phyloP scores from a whole-genome alignment of 2,797 vertebrate species.

The Aulostomus chinensis region DNA sequence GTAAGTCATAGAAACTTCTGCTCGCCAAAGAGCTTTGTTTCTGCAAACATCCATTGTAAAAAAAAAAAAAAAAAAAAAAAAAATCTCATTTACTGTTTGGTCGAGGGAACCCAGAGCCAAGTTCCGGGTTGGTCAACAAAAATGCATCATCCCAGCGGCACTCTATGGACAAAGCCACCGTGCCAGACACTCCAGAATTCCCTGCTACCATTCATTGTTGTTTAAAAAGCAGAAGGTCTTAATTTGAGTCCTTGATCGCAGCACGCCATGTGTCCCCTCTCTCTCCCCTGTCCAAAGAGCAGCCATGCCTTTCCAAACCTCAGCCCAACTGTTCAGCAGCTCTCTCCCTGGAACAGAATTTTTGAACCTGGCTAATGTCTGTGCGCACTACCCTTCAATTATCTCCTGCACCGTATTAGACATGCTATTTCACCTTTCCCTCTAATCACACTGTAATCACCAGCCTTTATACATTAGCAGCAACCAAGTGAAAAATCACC shows the following conservation, averaged over 20 bases:
- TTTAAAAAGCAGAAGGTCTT: conserved; percentile 44
- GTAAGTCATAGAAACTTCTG: too few species aligned
- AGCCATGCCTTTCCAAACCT: conserved; percentile 52
- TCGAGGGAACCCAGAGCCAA: too few species aligned
- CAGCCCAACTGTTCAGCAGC: conserved; percentile 34
- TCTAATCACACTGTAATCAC: conserved; percentile 75
- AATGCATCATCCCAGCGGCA: too few species aligned
- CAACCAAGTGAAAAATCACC: conserved; percentile 79
- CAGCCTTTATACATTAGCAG: conserved; percentile 79
- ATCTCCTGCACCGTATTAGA: conserved; percentile 74
- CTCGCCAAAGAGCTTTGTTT: too few species aligned
- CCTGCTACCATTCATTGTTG: conserved; percentile 19
- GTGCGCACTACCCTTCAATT: conserved; percentile 72
- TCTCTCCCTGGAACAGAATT: conserved; percentile 48
- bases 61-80: too few species aligned
- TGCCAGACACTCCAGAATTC: too few species aligned
- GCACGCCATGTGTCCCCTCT: conserved; percentile 16
- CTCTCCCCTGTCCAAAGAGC: conserved; percentile 22
- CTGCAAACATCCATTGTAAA: too few species aligned
- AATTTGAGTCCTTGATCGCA: conserved; percentile 32
- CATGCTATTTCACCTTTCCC: conserved; percentile 78
- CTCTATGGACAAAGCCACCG: too few species aligned
- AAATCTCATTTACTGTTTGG: too few species aligned
- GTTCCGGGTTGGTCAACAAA: too few species aligned
- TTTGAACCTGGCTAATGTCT: conserved; percentile 64